phyloP scores from a whole-genome alignment of 2,888 invertebrate species.

The Drosophila greeni region DNA sequence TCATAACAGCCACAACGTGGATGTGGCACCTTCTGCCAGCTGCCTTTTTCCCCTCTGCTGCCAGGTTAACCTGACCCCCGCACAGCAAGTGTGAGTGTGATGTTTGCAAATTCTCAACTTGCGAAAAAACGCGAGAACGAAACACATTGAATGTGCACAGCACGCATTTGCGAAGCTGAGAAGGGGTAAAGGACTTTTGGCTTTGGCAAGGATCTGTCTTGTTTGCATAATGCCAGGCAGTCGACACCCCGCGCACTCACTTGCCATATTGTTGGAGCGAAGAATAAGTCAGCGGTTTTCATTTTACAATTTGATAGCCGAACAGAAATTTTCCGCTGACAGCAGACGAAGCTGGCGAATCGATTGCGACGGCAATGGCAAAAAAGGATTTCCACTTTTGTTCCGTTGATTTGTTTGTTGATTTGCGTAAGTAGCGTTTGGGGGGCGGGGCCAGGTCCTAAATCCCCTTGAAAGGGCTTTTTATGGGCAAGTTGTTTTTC shows the following conservation, averaged over 20 bases:
- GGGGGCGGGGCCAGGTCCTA: conserved; percentile 27
- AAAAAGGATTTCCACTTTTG: conserved; percentile 57
- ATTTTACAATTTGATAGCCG: conserved; percentile 64
- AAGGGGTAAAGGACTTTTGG: conserved; percentile 17
- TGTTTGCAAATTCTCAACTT: conserved; percentile 46
- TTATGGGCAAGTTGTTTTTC: conserved; percentile 64
- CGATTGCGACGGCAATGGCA: conserved; percentile 34
- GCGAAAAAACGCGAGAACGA: conserved; percentile 28
- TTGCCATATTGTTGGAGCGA: not conserved
- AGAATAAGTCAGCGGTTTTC: conserved; percentile 61
- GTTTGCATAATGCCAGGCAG: conserved; percentile 49
- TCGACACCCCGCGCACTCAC: conserved; percentile 15
- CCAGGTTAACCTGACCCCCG: too few relatives aligned
- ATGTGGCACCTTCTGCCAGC: conserved; percentile 15
- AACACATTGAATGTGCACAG: conserved; percentile 32
- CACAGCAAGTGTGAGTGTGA: not conserved
- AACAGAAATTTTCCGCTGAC: conserved; percentile 64
- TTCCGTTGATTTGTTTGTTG: conserved; percentile 70
- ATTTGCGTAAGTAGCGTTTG: conserved; percentile 51
- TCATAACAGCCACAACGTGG: conserved; percentile 31
- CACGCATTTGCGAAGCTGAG: conserved; percentile 19
- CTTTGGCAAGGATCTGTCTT: conserved; percentile 32
- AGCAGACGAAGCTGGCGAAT: conserved; percentile 52
- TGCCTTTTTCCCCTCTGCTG: not conserved
- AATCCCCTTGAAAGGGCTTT: conserved; percentile 51